Evolutionary conservation across 2,113 vertebrate genomes (phyloP), one percentile per base, ranked within the genome.

Genomic region (Narcine bancroftii): DNA sequence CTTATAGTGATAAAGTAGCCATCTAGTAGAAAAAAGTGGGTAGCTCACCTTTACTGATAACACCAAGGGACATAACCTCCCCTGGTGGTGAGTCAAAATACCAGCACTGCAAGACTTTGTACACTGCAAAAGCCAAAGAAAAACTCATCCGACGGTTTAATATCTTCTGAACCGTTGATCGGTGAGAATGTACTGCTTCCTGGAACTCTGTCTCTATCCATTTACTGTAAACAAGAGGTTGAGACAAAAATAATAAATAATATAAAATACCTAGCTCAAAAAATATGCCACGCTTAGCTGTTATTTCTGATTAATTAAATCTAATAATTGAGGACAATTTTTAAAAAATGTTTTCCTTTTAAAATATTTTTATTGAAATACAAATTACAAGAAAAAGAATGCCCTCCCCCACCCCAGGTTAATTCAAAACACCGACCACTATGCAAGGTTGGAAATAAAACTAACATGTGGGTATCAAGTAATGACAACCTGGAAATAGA

Each of bases 11-110:
- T 21, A 19, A 77, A 77, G 21, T 77, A 42, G 39, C 75, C 36
- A 77, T 21, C 39, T 42, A 6, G 39, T 42, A 36, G 72, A 73
- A 53, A 53, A 19, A 60, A 36, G 24, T 6, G 60, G 24, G 29
- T 91, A 26, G 65, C 92, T 94, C 95, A 98, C 99, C 98, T 96
- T 96, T 76, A 93, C 95, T 97, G 60, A 95, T 5, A 7, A 98
- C 89, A 71, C 98, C 98, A 75, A 97, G 36, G n/a, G 98, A 99
- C 92, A 97, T 39, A 0, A 97, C 93, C 93, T 97, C 95, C 75
- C 94, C 96, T 17, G 95, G 93, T 0, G 95, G 94, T 15, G 94
- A 96, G 6, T 93, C 93, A 0, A 95, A 94, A 83, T 95, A 96
- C 98, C 98, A 99, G 39, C 97, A 97, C 36, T 93, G 96, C 91